A percentile compares a stretch with the other conserved stretches of the same genome.
Conservation (phyloP, 2,888 invertebrate genomes). For the Drosophila crucigera region DNA sequence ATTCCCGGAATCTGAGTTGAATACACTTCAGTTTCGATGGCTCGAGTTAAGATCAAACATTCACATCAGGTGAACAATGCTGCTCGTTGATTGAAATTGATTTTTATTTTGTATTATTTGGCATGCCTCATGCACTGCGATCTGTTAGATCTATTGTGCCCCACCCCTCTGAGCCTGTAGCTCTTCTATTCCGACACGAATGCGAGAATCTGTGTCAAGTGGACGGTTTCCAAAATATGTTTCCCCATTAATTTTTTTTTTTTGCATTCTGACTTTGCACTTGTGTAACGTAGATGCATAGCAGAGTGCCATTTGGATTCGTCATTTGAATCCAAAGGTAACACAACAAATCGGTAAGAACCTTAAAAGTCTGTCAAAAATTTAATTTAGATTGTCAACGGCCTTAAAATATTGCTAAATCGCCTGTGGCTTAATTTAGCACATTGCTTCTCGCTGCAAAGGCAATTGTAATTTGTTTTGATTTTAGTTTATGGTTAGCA, state of each 20-base stretch:
- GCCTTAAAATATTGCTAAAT: too few species aligned
- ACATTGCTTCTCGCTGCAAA: background rate
- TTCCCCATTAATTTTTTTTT: background rate
- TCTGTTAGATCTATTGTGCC: background rate
- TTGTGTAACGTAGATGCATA: too few species aligned
- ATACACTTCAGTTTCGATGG: background rate
- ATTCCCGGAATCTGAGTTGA: background rate
- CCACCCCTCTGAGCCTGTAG: background rate
- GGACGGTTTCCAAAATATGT: background rate
- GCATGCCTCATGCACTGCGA: background rate
- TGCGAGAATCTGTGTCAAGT: background rate
- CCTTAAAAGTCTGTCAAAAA: too few species aligned
- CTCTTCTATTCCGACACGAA: background rate
- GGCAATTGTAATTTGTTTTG: background rate
- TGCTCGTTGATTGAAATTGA: background rate
- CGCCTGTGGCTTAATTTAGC: too few species aligned
- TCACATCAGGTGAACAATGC: background rate
- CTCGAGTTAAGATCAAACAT: background rate
- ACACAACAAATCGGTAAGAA: too few species aligned
- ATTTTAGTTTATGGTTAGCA: background rate
- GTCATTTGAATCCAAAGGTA: too few species aligned
- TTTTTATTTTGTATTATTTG: background rate
- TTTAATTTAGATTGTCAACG: too few species aligned
- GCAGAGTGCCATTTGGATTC: too few species aligned
- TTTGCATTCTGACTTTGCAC: background rate